Evolutionary conservation across 2,888 invertebrate species (phyloP).

Genomic region (Phragmatobia fuliginosa): DNA sequence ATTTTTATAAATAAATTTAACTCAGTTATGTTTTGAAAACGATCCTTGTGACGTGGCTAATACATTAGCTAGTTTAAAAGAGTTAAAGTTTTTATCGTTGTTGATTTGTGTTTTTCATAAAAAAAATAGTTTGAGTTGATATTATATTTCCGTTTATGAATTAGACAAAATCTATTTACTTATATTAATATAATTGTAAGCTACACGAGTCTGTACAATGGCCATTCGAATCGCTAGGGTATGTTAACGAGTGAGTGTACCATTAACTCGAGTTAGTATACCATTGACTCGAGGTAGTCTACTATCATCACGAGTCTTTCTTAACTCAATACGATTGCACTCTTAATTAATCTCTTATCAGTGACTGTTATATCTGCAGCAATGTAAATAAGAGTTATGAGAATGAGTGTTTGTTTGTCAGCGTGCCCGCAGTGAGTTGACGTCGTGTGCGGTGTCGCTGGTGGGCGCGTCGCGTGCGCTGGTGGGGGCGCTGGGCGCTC

Average conservation of each 20-base stretch:
- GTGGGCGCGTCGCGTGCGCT: slow-evolving; percentile 94
- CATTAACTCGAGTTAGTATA: background rate
- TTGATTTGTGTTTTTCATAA: too few species aligned
- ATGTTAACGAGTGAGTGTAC: background rate
- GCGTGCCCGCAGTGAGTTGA: slow-evolving; percentile 92
- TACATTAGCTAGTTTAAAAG: too few species aligned
- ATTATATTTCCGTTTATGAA: too few species aligned
- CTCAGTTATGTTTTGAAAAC: too few species aligned
- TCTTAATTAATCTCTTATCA: background rate
- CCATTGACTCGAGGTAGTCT: background rate
- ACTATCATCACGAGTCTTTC: background rate
- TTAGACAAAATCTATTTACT: too few species aligned
- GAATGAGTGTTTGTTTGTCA: slow-evolving; percentile 50
- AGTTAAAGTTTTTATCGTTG: background rate
- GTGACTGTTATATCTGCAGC: background rate
- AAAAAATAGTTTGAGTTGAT: too few species aligned
- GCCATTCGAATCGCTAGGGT: background rate
- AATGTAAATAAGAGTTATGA: background rate
- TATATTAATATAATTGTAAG: too few species aligned
- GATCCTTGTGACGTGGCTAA: too few species aligned
- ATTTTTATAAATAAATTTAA: too few species aligned
- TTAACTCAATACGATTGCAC: background rate
- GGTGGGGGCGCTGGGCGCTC: slow-evolving; percentile 92
- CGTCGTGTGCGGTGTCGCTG: slow-evolving; percentile 92
- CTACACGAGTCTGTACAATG: background rate